Base-by-base conservation (phyloP, 2,888 invertebrate genomes). In the Therioaphis trifolii region DNA sequence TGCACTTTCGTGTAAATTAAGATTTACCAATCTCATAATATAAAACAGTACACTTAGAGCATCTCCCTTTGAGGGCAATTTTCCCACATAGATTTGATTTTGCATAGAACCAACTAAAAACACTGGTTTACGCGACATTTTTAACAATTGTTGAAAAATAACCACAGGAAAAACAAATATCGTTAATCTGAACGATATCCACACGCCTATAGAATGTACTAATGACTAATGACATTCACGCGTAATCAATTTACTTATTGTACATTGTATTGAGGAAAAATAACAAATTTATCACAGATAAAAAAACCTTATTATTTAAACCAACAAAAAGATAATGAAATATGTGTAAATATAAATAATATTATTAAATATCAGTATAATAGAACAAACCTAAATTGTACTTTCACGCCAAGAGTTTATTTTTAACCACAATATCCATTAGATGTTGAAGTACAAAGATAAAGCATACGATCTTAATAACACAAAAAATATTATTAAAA, bases 1-100 rank as follows among this genome's bases (percentile, higher is more conserved):
- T 21, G 12, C 55, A 55, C 55, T 55, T 55, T 55, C n/a, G 55
- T 55, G 55, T 55, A 55, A 55, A 55, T 55, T 55, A 55, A n/a
- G n/a, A 55, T 55, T 55, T 55, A 55, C 55, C 12, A 55, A n/a
- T 55, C 55, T 55, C n/a, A 55, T 55, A 55, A n/a, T 55, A 55
- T 55, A 55, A 55, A 55, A 55, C n/a, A 55, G 12, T 21, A 55
- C 12, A 21, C 55, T 55, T n/a, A n/a, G n/a, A 55, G 3, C 4
- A 55, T 55, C 9, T 24, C 58, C 4, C 24, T 58, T 21, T 9
- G 14, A 24, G 58, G 21, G 58, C 11, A 58, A 24, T 58, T 58
- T 24, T 58, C 58, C 24, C 58, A 7, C 4, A 58, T 58, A 58
- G 58, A 58, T 58, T 58, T 58, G 58, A 58, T 58, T 58, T 58